phyloP scores from a whole-genome alignment of 2,888 invertebrate genomes.

The Megaustenia siamemsis region DNA sequence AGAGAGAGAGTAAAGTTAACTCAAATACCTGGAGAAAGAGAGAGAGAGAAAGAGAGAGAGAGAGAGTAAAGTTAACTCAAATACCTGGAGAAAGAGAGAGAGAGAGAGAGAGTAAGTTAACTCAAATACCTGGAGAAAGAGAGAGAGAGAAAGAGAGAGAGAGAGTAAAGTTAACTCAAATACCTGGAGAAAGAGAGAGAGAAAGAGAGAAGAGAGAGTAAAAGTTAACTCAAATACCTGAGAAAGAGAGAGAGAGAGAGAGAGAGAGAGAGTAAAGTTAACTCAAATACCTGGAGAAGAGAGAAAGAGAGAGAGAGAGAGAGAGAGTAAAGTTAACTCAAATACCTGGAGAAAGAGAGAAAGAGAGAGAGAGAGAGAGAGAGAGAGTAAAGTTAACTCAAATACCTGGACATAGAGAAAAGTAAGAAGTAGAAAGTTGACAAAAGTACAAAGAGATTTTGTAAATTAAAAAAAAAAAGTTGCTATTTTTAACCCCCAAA shows the following conservation, averaged over 20 bases:
- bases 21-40: background rate
- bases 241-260: background rate
- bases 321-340: background rate
- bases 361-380: background rate
- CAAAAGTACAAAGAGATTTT: no score
- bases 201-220: background rate
- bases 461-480: no score
- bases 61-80: background rate
- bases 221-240: background rate
- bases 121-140: background rate
- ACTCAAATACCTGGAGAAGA: background rate
- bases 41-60: background rate
- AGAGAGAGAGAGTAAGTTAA: background rate
- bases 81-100: conserved; percentile 1
- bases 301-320: background rate
- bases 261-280: background rate
- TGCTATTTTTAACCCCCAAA: no score
- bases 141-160: background rate
- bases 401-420: background rate
- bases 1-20: background rate
- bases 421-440: background rate
- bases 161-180: background rate
- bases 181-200: background rate
- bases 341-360: conserved; percentile 5
- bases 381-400: background rate